Base-by-base conservation (phyloP, 1,140 invertebrate species). In the Plutomurus gul region DNA sequence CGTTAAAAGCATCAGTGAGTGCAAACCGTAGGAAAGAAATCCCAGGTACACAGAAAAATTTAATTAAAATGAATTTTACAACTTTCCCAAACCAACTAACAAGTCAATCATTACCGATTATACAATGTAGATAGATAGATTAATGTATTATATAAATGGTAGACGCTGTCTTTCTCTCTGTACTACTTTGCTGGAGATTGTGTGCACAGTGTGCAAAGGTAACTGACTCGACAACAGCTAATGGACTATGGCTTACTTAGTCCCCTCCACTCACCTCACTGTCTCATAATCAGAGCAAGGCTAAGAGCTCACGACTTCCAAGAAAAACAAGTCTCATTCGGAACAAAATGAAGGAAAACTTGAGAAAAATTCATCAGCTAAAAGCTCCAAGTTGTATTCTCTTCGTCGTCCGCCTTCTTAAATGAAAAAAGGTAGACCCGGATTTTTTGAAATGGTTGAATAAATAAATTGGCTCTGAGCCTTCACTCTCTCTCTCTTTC, bases 391-490 rank as follows among this genome's bases (percentile, higher is more conserved):
- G 13, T 65, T 65, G 27, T 65, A 43, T 43, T 43, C 7, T 43
- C 7, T 8, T 43, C 39, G 2, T 43, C 39, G 30, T 65, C 13
- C 18, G 5, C 16, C 13, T 65, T 65, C 25, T 65, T 65, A 65
- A 65, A 65, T 65, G 56, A 65, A 30, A 65, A n/a, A 65, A 65
- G 56, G 56, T 65, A 25, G 56, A 65, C 56, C 36, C 36, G 56
- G 56, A 65, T 30, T 65, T 65, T 65, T 65, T 10, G 36, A n/a
- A 65, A 65, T 27, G 56, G 56, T 65, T 65, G 56, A 65, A 65
- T 65, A 65, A 65, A 33, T 65, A 65, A 65, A 65, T 65, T 65
- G 27, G 56, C 56, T 65, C 10, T 30, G 56, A 65, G 56, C 56
- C 36, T 25, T 30, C 25, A n/a, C n/a, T n/a, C n/a, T n/a, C n/a